Base-by-base conservation (phyloP, 2,113 vertebrate species). In the Budorcas taxicolor region DNA sequence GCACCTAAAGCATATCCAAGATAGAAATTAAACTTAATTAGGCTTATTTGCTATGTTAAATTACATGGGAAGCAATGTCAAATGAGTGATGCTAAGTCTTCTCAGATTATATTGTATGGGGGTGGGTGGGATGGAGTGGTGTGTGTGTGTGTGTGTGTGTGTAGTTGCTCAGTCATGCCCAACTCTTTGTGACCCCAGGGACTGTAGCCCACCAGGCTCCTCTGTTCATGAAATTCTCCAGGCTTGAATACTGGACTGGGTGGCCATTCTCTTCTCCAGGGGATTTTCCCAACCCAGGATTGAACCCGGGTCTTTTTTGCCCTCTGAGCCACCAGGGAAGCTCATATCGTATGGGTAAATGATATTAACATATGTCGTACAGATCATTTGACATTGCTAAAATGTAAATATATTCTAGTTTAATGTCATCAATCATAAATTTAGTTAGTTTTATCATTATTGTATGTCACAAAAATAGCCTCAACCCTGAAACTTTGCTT, bases 121-220 rank as follows among this genome's bases (percentile, higher is more conserved):
- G 17, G 15, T 1, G 2, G 17, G n/a, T 36, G 19, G 19, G 9
- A 36, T 21, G 10, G 36, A 40, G 36, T 13, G 36, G 1, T n/a
- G 29, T 62, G 33, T 67, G 17, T 67, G 62, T 33, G 62, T 64
- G 31, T 17, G 62, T n/a, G 67, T 23, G 7, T 40, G 67, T 40
- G 11, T 43, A 76, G 36, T 43, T 76, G 71, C 36, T 7, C 3
- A 76, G 12, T 43, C 23, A 76, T 43, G 6, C 25, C 36, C 1
- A 1, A 74, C 21, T 74, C 21, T 74, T 43, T 74, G 36, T 43
- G 36, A 43, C 6, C 36, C 36, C 71, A 43, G 21, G 5, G 36
- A 43, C 36, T 76, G 3, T 76, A 27, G 36, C 21, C 36, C 23
- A 76, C 71, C 71, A 76, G 12, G 36, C 12, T 76, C 23, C 71